phyloP scores from a whole-genome alignment of 2,888 invertebrate genomes.

The Sipha maydis region DNA sequence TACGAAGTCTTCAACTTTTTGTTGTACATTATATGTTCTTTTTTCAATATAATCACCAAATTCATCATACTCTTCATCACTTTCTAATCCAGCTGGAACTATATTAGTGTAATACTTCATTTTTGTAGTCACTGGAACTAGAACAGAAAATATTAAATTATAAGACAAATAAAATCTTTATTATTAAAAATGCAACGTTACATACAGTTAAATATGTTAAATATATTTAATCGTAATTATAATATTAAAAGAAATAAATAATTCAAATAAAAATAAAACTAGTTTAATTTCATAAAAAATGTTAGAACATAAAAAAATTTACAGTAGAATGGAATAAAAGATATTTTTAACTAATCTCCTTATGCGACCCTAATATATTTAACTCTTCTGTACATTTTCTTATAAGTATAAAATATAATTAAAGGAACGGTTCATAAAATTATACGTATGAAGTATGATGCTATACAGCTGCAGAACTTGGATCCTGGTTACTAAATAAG shows the following conservation, averaged over 20 bases:
- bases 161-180: neutral
- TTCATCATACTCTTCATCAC: constrained; percentile 44
- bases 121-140: constrained; percentile 7
- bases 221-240: neutral
- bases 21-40: neutral
- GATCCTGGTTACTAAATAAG: too few relatives aligned
- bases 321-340: neutral
- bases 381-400: too few relatives aligned
- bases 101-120: constrained; percentile 4
- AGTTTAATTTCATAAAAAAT: neutral
- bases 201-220: too few relatives aligned
- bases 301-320: neutral
- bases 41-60: constrained; percentile 44
- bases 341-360: neutral
- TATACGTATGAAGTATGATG: too few relatives aligned
- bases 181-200: neutral
- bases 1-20: constrained; percentile 5
- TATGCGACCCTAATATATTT: too few relatives aligned
- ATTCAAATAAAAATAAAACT: neutral
- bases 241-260: neutral
- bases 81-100: constrained; percentile 41
- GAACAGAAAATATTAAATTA: constrained; percentile 14
- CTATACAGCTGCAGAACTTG: too few relatives aligned
- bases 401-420: too few relatives aligned
- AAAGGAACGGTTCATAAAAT: too few relatives aligned